These are phyloP conservation scores for Bombus superbus DNA, from an alignment of 1,140 invertebrate species.

Conservation along the genomic window DNA sequence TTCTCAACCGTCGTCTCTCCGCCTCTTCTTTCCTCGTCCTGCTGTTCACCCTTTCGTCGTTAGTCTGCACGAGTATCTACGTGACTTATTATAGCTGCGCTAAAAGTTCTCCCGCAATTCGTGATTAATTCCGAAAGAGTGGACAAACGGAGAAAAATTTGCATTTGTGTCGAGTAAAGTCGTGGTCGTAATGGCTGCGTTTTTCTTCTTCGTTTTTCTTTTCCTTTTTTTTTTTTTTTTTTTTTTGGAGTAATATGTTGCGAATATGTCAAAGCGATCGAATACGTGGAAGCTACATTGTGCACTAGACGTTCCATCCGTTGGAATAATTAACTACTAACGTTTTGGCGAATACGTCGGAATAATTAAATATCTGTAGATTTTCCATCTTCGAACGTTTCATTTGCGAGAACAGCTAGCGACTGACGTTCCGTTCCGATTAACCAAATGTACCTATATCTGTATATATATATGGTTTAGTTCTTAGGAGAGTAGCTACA, in stretches of 20 bases:
- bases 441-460: not conserved
- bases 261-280: not conserved
- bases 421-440: not conserved
- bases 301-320: too few species aligned
- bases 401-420: too few species aligned
- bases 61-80: conserved; percentile 11
- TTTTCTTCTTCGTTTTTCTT: too few species aligned
- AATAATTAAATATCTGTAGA: too few species aligned
- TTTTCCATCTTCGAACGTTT: too few species aligned
- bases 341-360: too few species aligned
- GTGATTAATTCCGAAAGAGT: not conserved
- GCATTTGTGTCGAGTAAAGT: not conserved
- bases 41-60: conserved; percentile 51
- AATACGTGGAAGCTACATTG: not conserved
- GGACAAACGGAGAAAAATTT: not conserved
- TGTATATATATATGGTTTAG: not conserved
- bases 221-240: too few species aligned
- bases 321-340: too few species aligned
- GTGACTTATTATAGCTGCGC: conserved; percentile 52
- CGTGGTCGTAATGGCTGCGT: not conserved
- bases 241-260: not conserved
- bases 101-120: not conserved
- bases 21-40: not conserved
- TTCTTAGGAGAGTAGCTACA: not conserved
- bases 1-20: conserved; percentile 5